Conservation (phyloP, 2,888 invertebrate genomes). For the Amblyjoppa proteus region DNA sequence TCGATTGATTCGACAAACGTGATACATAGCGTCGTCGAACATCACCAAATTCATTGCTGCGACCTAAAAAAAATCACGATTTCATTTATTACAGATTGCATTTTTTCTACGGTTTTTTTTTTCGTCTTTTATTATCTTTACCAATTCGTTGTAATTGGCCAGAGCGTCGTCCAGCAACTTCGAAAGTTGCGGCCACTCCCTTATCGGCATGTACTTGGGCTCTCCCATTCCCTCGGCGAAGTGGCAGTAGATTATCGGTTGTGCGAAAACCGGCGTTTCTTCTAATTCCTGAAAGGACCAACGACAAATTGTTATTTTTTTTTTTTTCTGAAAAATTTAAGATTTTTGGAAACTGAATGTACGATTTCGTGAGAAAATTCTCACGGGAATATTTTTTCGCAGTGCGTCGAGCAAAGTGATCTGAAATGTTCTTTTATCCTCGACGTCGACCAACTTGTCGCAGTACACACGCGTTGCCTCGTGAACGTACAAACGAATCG, state of each 20-base stretch:
- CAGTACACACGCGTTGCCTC: constrained; percentile 96
- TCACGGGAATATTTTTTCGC: constrained; percentile 91
- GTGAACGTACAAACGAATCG: constrained; percentile 95
- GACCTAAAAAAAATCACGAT: constrained; percentile 80
- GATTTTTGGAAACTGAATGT: background rate
- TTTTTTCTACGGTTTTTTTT: constrained; percentile 1
- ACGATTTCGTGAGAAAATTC: background rate
- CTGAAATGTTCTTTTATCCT: constrained; percentile 90
- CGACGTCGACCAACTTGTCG: constrained; percentile 91
- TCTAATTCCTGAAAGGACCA: constrained; percentile 87
- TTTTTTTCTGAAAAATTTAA: too few relatives aligned
- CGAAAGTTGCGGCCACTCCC: constrained; percentile 90
- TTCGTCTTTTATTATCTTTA: constrained; percentile 76
- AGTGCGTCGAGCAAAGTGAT: constrained; percentile 91
- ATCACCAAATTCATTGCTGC: constrained; percentile 97
- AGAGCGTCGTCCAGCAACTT: constrained; percentile 93
- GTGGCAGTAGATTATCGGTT: constrained; percentile 96
- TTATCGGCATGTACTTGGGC: constrained; percentile 94
- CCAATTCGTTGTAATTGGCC: constrained; percentile 94
- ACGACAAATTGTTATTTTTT: too few relatives aligned
- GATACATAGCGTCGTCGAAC: constrained; percentile 97
- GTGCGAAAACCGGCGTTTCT: constrained; percentile 89
- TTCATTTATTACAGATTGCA: background rate
- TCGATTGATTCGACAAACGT: constrained; percentile 96
- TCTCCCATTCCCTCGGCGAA: constrained; percentile 97